Percentiles rank a stretch among this genome's conserved stretches.
These are phyloP conservation scores for Gobio gobio DNA, from an alignment of 2,113 vertebrate genomes.

Conservation along the genomic window DNA sequence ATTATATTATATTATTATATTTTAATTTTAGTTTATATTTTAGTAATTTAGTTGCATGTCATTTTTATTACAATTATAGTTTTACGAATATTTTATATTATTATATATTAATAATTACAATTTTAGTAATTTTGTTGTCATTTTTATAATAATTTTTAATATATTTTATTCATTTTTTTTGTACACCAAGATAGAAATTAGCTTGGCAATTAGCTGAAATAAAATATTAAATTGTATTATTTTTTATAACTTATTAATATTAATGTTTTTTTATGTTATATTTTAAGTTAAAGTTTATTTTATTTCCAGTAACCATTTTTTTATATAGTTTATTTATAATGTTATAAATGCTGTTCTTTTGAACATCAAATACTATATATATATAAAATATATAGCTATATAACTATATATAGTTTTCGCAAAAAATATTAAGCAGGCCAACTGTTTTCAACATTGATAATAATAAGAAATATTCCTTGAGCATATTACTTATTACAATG, in stretches of 20 bases:
- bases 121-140: not conserved
- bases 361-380: too few relatives aligned
- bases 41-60: too few relatives aligned
- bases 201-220: not conserved
- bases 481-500: not conserved
- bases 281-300: too few relatives aligned
- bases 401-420: too few relatives aligned
- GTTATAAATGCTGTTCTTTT: too few relatives aligned
- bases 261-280: too few relatives aligned
- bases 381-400: too few relatives aligned
- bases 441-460: not conserved
- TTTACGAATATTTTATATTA: not conserved
- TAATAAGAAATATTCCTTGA: not conserved
- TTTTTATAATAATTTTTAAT: not conserved
- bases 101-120: too few relatives aligned
- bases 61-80: not conserved
- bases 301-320: too few relatives aligned
- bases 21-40: too few relatives aligned
- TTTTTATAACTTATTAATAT: too few relatives aligned
- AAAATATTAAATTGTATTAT: not conserved
- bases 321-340: too few relatives aligned
- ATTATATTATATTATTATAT: not conserved
- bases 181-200: not conserved
- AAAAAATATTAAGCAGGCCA: not conserved
- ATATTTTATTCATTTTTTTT: not conserved